Evolutionary conservation across 1,140 invertebrate genomes (phyloP).

Genomic region (Zophobas atratus): DNA sequence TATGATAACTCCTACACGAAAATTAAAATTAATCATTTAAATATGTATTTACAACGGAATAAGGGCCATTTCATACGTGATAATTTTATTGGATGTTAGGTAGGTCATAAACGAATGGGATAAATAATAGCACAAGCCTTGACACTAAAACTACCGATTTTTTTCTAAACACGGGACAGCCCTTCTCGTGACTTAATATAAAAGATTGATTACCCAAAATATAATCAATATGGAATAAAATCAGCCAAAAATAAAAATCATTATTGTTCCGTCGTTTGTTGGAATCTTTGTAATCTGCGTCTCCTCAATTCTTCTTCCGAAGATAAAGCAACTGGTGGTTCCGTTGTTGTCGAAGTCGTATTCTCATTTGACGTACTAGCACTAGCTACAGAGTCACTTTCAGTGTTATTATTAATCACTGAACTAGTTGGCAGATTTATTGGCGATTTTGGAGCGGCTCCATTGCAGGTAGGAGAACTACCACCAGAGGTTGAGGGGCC

Average conservation of each 20-base stretch:
- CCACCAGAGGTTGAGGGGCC: slow-evolving; percentile 22
- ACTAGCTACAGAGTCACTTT: slow-evolving; percentile 44
- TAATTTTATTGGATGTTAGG: slow-evolving; percentile 31
- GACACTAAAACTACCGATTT: slow-evolving; percentile 39
- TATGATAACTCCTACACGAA: slow-evolving; percentile 32
- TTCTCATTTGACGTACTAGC: slow-evolving; percentile 47
- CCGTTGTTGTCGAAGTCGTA: slow-evolving; percentile 55
- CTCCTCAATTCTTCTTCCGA: slow-evolving; percentile 74
- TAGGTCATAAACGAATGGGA: slow-evolving; percentile 17
- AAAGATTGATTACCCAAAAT: slow-evolving; percentile 34
- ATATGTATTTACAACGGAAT: slow-evolving; percentile 31
- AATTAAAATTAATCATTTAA: slow-evolving; percentile 20
- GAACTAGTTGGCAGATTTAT: slow-evolving; percentile 62
- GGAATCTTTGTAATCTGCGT: slow-evolving; percentile 81
- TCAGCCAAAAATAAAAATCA: slow-evolving; percentile 9
- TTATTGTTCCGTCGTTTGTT: slow-evolving; percentile 61
- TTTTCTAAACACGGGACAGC: not conserved
- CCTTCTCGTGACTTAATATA: slow-evolving; percentile 16
- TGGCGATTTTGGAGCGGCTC: slow-evolving; percentile 52
- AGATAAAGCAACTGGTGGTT: slow-evolving; percentile 37
- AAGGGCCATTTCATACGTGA: slow-evolving; percentile 21
- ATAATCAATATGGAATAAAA: slow-evolving; percentile 41
- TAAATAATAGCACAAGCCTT: slow-evolving; percentile 37
- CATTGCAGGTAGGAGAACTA: slow-evolving; percentile 32
- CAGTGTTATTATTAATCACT: slow-evolving; percentile 43